Evolutionary conservation across 2,888 invertebrate species (phyloP), one percentile per base, ranked within the genome.

Genomic region (Clitarchus hookeri): DNA sequence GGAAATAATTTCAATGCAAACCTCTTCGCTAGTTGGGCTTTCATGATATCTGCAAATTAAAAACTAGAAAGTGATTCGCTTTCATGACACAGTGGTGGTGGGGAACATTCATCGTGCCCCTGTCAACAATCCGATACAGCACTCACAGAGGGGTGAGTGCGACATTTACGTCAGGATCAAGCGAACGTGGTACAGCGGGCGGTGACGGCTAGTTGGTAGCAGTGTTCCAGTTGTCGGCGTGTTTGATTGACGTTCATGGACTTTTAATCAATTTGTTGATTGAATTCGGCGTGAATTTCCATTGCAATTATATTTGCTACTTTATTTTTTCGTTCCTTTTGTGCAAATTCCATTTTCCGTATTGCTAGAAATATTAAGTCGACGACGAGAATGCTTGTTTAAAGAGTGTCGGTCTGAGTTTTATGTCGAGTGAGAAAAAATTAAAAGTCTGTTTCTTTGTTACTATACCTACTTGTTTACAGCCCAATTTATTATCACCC

Each of bases 231-330:
- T 3, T 4, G 44, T 82, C 27, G 36, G n/a, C 44, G 12, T 36
- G 16, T 82, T 27, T 82, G 82, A 82, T 82, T 82, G 82, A 82
- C 82, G 44, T 82, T 27, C 44, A 82, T 27, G 82, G 82, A 82
- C 13, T 82, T 82, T 82, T 82, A 82, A 82, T 82, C 82, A 82
- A 36, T 82, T 82, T 82, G 82, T 36, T 82, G 82, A 82, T 82
- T 82, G 82, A 27, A 82, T 82, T 82, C 36, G 8, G 27, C 27
- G 82, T 0, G 82, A 44, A 27, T 82, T 82, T 82, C 27, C 16
- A 36, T 12, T 12, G 27, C 36, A 26, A 27, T 82, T 82, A 82
- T 44, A 82, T 82, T 82, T 82, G 12, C 82, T 82, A 4, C 13
- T 79, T 79, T 6, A 25, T 27, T n/a, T 82, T 82, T 82, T 82